Conservation (phyloP, 2,888 invertebrate genomes). For the Rosalia funebris region DNA sequence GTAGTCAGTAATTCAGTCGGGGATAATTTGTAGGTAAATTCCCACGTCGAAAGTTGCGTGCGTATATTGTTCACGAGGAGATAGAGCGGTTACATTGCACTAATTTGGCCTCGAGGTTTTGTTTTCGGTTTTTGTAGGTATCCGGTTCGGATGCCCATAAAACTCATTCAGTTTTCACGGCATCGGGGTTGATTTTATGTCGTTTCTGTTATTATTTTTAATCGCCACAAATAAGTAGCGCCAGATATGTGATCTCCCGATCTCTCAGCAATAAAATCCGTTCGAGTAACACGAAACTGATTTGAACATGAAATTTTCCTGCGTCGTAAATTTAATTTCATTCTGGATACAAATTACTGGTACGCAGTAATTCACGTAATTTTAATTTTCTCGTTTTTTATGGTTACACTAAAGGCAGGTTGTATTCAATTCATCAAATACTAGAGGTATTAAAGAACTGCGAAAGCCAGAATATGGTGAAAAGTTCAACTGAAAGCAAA, state of each 20-base stretch:
- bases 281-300: neutral
- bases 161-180: neutral
- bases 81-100: constrained; percentile 9
- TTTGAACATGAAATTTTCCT: neutral
- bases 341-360: too few species aligned
- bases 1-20: constrained; percentile 30
- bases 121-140: constrained; percentile 3
- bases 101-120: constrained; percentile 8
- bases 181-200: constrained; percentile 11
- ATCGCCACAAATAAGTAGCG: neutral
- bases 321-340: constrained; percentile 4
- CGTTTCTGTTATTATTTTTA: constrained; percentile 10
- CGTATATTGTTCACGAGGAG: neutral
- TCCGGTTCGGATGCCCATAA: constrained; percentile 10
- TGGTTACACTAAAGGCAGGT: too few species aligned
- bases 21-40: constrained; percentile 33
- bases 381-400: too few species aligned
- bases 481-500: too few species aligned
- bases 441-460: too few species aligned
- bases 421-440: too few species aligned
- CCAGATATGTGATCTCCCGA: neutral
- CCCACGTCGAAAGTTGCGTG: constrained; percentile 38
- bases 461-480: too few species aligned
- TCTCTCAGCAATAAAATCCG: neutral
- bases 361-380: too few species aligned